Conservation (phyloP, 2,113 vertebrate species). For the Rhinichthys klamathensis region DNA sequence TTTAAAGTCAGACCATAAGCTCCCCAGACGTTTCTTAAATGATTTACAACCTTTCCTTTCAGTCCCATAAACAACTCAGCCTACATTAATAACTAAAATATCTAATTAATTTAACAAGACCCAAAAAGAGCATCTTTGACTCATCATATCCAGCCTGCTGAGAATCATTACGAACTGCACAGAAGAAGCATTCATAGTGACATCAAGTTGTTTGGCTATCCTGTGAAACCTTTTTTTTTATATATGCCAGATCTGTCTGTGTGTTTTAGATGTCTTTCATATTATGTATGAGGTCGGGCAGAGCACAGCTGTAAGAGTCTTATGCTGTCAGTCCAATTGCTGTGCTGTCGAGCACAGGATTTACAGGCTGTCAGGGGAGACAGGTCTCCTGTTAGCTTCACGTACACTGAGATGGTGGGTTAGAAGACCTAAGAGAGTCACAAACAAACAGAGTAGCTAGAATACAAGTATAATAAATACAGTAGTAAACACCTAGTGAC, state of each 20-base stretch:
- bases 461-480: neutral
- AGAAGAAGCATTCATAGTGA: neutral
- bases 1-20: too few relatives aligned
- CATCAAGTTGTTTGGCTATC: neutral
- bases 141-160: neutral
- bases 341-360: neutral
- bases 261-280: neutral
- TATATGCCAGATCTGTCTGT: neutral
- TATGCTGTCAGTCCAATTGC: neutral
- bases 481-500: neutral
- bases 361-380: neutral
- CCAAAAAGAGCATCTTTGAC: neutral
- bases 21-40: neutral
- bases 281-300: neutral
- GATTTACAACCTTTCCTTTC: neutral
- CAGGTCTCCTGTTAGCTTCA: neutral
- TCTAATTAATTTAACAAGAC: neutral
- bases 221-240: neutral
- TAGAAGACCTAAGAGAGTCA: neutral
- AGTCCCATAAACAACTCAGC: neutral
- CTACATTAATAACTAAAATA: neutral
- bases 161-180: neutral
- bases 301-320: neutral
- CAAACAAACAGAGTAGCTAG: neutral
- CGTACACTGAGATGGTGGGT: neutral